Conservation (phyloP, 2,797 vertebrate species). For the Atherinosoma microstoma region DNA sequence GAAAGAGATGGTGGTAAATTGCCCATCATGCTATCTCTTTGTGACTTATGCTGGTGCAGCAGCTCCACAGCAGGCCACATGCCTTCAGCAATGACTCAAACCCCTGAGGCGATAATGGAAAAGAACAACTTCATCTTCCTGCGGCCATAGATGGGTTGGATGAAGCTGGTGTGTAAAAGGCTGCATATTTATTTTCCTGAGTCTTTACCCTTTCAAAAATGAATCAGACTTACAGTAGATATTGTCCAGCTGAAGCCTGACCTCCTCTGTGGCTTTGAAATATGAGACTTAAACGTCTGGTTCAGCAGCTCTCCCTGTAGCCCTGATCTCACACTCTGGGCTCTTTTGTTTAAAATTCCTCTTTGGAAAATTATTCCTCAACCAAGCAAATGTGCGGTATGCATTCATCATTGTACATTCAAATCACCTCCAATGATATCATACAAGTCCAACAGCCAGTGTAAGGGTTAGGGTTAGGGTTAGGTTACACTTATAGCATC, state of each 20-base stretch:
- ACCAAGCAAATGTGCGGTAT: slow-evolving; percentile 48
- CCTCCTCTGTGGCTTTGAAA: slow-evolving; percentile 43
- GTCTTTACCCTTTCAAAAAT: slow-evolving; percentile 66
- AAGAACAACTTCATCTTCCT: slow-evolving; percentile 57
- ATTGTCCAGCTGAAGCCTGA: slow-evolving; percentile 44
- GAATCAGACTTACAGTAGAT: slow-evolving; percentile 54
- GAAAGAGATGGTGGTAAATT: slow-evolving; percentile 61
- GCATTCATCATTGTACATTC: slow-evolving; percentile 29
- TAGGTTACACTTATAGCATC: slow-evolving; percentile 9
- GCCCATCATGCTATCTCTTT: slow-evolving; percentile 37
- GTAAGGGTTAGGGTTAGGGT: not conserved
- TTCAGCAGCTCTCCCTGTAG: slow-evolving; percentile 20
- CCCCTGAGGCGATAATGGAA: slow-evolving; percentile 61
- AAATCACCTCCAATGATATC: slow-evolving; percentile 46
- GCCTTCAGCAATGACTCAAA: slow-evolving; percentile 56
- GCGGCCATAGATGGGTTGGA: slow-evolving; percentile 48
- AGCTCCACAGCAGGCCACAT: slow-evolving; percentile 43
- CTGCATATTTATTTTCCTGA: slow-evolving; percentile 51
- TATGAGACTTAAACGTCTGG: slow-evolving; percentile 36
- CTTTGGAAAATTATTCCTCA: slow-evolving; percentile 38
- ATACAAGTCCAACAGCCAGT: slow-evolving; percentile 13
- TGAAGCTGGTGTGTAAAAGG: slow-evolving; percentile 19
- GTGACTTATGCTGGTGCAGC: slow-evolving; percentile 51
- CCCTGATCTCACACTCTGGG: slow-evolving; percentile 27
- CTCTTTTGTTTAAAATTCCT: slow-evolving; percentile 38